Conservation (phyloP, 2,888 invertebrate genomes). For the Lysandra coridon region DNA sequence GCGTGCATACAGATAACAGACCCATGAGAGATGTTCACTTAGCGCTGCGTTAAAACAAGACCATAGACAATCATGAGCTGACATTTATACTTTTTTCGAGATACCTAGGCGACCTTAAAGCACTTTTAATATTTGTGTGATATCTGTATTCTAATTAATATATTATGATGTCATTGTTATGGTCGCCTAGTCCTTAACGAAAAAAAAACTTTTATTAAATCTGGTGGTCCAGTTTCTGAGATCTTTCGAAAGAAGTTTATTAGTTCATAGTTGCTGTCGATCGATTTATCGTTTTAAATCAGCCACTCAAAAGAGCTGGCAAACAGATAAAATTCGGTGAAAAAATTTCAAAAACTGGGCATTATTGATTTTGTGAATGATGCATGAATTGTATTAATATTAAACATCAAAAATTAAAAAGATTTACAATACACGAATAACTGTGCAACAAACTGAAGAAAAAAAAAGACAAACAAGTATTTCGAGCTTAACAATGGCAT, state of each 20-base stretch:
- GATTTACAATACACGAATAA: neutral
- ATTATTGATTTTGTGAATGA: neutral
- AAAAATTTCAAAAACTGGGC: neutral
- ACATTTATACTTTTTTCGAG: neutral
- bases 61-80: conserved; percentile 35
- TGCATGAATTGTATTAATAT: neutral
- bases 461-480: neutral
- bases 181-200: neutral
- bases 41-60: conserved; percentile 44
- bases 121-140: neutral
- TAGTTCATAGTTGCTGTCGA: neutral
- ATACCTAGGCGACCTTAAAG: neutral
- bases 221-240: neutral
- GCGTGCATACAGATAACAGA: conserved; percentile 68
- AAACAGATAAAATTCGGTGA: neutral
- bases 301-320: no score
- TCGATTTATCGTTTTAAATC: neutral
- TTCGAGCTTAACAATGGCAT: neutral
- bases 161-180: neutral
- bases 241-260: neutral
- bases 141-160: neutral
- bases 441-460: neutral
- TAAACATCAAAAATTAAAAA: neutral
- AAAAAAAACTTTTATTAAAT: neutral
- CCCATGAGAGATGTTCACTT: conserved; percentile 78